Evolutionary conservation across 2,888 invertebrate genomes (phyloP).

Genomic region (Sabatieria punctata): DNA sequence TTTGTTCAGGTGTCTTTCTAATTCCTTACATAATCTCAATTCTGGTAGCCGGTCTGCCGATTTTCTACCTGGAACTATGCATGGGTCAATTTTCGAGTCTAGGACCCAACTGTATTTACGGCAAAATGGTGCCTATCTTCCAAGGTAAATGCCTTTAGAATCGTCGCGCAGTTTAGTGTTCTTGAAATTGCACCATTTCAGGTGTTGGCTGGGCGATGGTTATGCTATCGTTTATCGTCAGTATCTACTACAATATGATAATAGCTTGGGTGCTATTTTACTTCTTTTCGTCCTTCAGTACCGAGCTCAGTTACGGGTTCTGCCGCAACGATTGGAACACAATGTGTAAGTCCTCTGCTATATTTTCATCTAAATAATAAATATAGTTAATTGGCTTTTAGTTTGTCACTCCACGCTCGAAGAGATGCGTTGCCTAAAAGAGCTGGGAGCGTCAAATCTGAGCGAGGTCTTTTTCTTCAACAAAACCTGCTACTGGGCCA

Average conservation of each 20-base stretch:
- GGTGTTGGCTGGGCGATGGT: no score
- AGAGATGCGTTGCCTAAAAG: no score
- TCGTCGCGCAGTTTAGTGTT: no score
- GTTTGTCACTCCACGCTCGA: no score
- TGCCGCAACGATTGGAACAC: slow-evolving; percentile 71
- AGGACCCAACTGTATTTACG: slow-evolving; percentile 15
- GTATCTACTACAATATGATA: neutral
- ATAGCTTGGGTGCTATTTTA: slow-evolving; percentile 58
- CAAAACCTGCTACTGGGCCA: slow-evolving; percentile 1
- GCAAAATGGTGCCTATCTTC: slow-evolving; percentile 15
- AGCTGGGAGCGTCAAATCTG: no score
- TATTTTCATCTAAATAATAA: no score
- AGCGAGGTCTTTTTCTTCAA: slow-evolving; percentile 2
- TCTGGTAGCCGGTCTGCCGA: slow-evolving; percentile 31
- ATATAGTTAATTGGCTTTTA: no score
- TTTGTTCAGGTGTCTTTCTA: slow-evolving; percentile 30
- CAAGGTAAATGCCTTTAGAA: no score
- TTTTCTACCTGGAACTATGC: slow-evolving; percentile 31
- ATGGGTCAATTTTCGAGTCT: slow-evolving; percentile 25
- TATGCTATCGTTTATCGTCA: neutral
- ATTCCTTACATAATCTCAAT: slow-evolving; percentile 32
- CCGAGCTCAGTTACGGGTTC: slow-evolving; percentile 66
- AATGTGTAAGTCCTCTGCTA: no score
- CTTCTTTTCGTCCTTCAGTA: slow-evolving; percentile 69
- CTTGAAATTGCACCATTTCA: no score